Evolutionary conservation across 1,140 invertebrate genomes (phyloP).

Genomic region (Aphaenogaster ashmeadi): DNA sequence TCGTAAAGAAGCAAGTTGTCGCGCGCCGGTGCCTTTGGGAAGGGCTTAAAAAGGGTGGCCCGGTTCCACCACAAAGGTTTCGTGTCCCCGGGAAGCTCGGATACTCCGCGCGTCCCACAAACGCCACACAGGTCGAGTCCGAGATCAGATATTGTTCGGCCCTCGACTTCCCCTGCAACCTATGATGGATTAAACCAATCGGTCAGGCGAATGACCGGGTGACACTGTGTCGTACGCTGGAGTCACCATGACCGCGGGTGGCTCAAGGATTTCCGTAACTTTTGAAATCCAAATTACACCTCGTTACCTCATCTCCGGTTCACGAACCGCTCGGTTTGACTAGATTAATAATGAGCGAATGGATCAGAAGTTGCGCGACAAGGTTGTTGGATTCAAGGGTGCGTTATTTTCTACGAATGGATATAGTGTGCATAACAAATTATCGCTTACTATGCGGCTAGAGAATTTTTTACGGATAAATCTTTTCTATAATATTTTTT

Average conservation of each 20-base stretch:
- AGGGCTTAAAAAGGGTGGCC: conserved; percentile 21
- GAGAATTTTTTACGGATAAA: neutral
- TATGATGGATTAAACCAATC: conserved; percentile 75
- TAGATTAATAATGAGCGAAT: conserved; percentile 16
- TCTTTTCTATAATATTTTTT: neutral
- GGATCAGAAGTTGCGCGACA: neutral
- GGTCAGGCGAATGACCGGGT: conserved; percentile 47
- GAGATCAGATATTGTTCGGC: conserved; percentile 68
- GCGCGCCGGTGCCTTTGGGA: conserved; percentile 15
- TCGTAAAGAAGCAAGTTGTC: conserved; percentile 60
- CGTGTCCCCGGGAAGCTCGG: conserved; percentile 7
- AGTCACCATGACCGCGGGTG: neutral
- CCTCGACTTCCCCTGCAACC: conserved; percentile 34
- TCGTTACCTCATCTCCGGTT: neutral
- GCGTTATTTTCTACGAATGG: neutral
- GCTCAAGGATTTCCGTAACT: conserved; percentile 31
- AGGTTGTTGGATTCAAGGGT: neutral
- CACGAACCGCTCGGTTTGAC: no score
- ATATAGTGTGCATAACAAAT: neutral
- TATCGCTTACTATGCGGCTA: neutral
- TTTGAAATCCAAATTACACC: neutral
- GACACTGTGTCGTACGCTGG: neutral
- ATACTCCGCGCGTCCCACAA: conserved; percentile 40
- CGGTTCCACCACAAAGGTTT: conserved; percentile 18
- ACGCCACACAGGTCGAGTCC: conserved; percentile 65